Evolutionary conservation across 1,140 invertebrate species (phyloP), one percentile per base, ranked within the genome.

Genomic region (Teleopsis dalmanni): DNA sequence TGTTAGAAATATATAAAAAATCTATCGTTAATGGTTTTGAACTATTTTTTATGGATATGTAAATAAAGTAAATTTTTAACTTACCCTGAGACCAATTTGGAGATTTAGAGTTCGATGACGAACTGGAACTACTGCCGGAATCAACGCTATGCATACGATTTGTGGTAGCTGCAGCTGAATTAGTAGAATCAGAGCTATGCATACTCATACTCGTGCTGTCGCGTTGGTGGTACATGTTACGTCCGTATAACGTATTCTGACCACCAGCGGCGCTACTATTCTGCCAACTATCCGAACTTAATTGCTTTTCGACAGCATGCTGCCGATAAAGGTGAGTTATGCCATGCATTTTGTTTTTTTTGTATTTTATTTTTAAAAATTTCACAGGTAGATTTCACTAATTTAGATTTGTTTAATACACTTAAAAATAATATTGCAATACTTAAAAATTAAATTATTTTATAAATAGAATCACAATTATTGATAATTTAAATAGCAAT

Each of bases 261-360:
- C 21, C 21, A 23, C 47, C 37, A 26, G n/a, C 36, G 35, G 22
- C 34, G 16, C 36, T 45, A 27, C 56, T 47, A 16, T 59, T 58
- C 25, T 61, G 62, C 65, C 65, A 69, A 43, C 60, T 59, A 22
- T 70, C 67, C 3, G 41, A 18, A 35, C 67, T 70, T 7, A 66
- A 31, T 47, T 70, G 64, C 40, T 70, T 68, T 38, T 70, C 67
- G n/a, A 70, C 57, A 42, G 67, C 67, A 44, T 70, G 67, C 52
- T 70, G 67, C 33, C 67, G 61, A 55, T 64, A 68, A 37, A 70
- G 58, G 56, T 70, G 67, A 14, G 68, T 60, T 36, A 70, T 68
- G 36, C 67, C 67, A 47, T 70, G 67, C 67, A 70, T 70, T 52
- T 36, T 29, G 27, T 21, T 3, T 43, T 43, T 19, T 21, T 16